phyloP scores from a whole-genome alignment of 2,113 vertebrate genomes.

The Rhipidura dahli region DNA sequence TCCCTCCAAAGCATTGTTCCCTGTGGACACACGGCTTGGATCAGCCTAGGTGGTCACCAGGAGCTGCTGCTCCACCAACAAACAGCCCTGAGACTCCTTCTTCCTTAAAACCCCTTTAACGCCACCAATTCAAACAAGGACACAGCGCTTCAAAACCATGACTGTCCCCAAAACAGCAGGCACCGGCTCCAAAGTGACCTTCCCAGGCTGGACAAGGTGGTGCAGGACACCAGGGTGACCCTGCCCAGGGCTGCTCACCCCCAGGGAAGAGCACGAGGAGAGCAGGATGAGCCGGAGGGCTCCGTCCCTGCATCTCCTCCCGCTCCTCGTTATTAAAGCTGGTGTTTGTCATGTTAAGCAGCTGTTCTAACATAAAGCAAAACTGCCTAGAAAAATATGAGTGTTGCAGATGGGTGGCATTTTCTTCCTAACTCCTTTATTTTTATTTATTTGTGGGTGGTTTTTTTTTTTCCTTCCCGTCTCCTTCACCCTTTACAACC shows the following conservation, averaged over 20 bases:
- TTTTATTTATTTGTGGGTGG: neutral
- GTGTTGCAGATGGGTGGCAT: slow-evolving; percentile 29
- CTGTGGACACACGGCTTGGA: accelerated
- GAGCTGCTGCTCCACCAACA: neutral
- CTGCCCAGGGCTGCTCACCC: neutral
- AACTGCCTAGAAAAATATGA: slow-evolving; percentile 41
- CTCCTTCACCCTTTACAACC: slow-evolving; percentile 33
- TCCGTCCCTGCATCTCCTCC: slow-evolving; percentile 23
- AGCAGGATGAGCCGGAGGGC: neutral
- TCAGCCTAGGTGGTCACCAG: neutral
- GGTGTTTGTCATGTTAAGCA: slow-evolving; percentile 67
- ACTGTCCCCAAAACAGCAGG: neutral
- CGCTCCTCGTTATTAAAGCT: slow-evolving; percentile 13
- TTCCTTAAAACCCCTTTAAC: neutral
- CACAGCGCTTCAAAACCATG: accelerated
- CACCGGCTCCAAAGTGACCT: accelerated
- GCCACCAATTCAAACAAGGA: neutral
- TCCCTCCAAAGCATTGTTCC: neutral
- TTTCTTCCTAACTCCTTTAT: slow-evolving; percentile 54
- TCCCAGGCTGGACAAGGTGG: neutral
- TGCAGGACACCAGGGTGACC: neutral
- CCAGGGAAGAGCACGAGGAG: neutral
- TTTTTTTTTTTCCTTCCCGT: neutral
- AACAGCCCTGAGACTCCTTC: neutral
- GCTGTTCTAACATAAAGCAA: slow-evolving; percentile 63